These are phyloP conservation scores for Rhodeus uyekii DNA, from an alignment of 2,797 vertebrate species.

Conservation along the genomic window DNA sequence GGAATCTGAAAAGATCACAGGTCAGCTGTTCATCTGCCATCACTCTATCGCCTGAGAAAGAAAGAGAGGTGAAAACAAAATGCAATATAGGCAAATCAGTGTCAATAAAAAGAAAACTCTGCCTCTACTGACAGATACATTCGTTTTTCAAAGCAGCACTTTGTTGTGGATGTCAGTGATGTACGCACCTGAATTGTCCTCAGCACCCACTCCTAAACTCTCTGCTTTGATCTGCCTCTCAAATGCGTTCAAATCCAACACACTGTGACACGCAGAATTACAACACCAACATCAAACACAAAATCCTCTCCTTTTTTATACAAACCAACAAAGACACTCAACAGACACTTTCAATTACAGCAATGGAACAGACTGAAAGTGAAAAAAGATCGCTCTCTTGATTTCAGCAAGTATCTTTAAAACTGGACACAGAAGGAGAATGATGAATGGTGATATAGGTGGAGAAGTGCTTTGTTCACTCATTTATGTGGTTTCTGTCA, in stretches of 20 bases:
- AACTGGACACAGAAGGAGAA: not conserved
- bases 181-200: constrained; percentile 94
- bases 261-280: constrained; percentile 71
- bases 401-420: constrained; percentile 15
- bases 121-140: constrained; percentile 43
- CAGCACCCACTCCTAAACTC: constrained; percentile 91
- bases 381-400: constrained; percentile 9
- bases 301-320: not conserved
- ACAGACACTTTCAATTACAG: not conserved
- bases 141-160: constrained; percentile 39
- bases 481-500: too few species aligned
- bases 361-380: not conserved
- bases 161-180: constrained; percentile 59
- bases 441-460: not conserved
- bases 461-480: too few species aligned
- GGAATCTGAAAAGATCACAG: constrained; percentile 94
- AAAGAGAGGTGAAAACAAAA: constrained; percentile 64
- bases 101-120: constrained; percentile 56
- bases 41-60: constrained; percentile 84
- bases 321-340: constrained; percentile 7
- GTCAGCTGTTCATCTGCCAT: constrained; percentile 91
- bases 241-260: constrained; percentile 94
- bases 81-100: constrained; percentile 60
- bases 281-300: constrained; percentile 31
- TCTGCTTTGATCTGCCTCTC: constrained; percentile 98